phyloP scores from a whole-genome alignment of 2,797 vertebrate species.

The Sebastes steindachneri region DNA sequence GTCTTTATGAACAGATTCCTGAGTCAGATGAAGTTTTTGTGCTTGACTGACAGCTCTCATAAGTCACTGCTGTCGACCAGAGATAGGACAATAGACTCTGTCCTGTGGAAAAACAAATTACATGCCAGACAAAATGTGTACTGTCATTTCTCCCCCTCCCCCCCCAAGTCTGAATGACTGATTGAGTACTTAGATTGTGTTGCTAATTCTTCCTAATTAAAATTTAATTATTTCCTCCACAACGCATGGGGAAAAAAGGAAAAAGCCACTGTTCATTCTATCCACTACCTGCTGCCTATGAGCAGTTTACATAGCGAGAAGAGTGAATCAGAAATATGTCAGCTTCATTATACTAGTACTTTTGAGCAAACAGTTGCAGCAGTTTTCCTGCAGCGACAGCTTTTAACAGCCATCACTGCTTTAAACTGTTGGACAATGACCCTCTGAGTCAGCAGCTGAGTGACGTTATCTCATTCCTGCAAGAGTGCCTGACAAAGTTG shows the following conservation, averaged over 20 bases:
- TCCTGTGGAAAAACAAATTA: slow-evolving; percentile 38
- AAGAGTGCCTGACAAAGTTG: slow-evolving; percentile 2
- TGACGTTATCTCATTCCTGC: slow-evolving; percentile 31
- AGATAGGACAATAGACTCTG: slow-evolving; percentile 56
- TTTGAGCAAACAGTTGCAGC: neutral
- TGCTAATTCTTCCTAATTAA: slow-evolving; percentile 59
- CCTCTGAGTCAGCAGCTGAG: slow-evolving; percentile 45
- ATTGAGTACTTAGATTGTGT: slow-evolving; percentile 28
- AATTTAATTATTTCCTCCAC: slow-evolving; percentile 29
- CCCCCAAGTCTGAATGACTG: slow-evolving; percentile 23
- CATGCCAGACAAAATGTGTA: slow-evolving; percentile 41
- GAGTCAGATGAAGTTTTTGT: slow-evolving; percentile 52
- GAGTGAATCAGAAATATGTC: neutral
- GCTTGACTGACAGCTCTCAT: slow-evolving; percentile 71
- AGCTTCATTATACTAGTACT: neutral
- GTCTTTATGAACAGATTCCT: slow-evolving; percentile 40
- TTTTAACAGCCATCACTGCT: neutral
- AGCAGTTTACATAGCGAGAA: neutral
- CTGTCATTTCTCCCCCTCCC: slow-evolving; percentile 1
- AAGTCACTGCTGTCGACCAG: slow-evolving; percentile 55
- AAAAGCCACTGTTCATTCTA: neutral
- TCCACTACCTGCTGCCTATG: neutral
- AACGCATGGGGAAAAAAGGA: neutral
- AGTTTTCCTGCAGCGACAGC: neutral
- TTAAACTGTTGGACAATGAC: slow-evolving; percentile 26